Conservation (phyloP, 1,140 invertebrate genomes). For the Drosophila nebulosa region DNA sequence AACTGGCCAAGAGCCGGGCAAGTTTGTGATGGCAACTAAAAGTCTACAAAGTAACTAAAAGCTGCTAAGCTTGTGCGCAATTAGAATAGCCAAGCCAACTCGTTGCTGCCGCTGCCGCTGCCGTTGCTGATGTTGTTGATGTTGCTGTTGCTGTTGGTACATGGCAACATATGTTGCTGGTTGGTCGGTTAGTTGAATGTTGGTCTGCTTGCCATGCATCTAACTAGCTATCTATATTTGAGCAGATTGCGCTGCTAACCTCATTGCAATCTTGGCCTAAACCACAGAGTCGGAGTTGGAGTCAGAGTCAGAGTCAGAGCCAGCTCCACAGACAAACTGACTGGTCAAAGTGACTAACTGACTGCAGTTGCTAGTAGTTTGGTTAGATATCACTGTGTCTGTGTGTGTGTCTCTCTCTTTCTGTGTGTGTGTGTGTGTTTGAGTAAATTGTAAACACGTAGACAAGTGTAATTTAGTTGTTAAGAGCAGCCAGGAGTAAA, state of each 20-base stretch:
- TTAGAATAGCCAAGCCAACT: constrained; percentile 61
- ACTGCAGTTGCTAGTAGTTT: constrained; percentile 32
- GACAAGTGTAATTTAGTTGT: constrained; percentile 80
- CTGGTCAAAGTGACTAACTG: constrained; percentile 65
- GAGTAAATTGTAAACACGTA: constrained; percentile 72
- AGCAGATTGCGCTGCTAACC: constrained; percentile 77
- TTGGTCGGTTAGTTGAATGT: constrained; percentile 37
- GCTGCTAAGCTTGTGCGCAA: constrained; percentile 76
- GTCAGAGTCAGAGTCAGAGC: constrained; percentile 5
- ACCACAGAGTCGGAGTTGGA: constrained; percentile 13
- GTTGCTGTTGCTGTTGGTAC: constrained; percentile 53
- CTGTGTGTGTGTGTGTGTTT: constrained; percentile 25
- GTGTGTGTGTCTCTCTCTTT: constrained; percentile 2
- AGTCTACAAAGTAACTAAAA: constrained; percentile 77
- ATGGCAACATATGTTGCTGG: constrained; percentile 66
- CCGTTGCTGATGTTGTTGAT: constrained; percentile 24
- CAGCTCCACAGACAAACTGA: constrained; percentile 55
- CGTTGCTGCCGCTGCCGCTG: constrained; percentile 5
- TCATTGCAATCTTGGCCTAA: constrained; percentile 67
- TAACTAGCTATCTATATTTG: constrained; percentile 79
- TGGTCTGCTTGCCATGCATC: constrained; percentile 49
- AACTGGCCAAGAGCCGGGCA: constrained; percentile 37
- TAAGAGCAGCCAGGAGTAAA: constrained; percentile 31
- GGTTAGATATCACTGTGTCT: constrained; percentile 5
- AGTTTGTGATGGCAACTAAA: constrained; percentile 64